Evolutionary conservation across 1,140 invertebrate species (phyloP).

Genomic region (Caenorhabditis latens): DNA sequence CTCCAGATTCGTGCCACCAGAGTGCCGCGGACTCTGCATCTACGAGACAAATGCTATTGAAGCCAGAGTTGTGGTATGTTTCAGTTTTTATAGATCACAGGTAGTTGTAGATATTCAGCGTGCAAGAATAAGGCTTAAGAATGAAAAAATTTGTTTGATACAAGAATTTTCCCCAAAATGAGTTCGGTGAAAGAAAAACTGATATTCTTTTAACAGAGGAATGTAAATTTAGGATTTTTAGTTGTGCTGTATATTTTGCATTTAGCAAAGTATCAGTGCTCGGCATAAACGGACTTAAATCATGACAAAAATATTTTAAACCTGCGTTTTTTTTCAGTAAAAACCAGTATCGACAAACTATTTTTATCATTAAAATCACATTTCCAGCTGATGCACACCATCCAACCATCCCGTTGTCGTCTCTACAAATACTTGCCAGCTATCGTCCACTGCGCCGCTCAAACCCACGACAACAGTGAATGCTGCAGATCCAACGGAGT

Average conservation of each 20-base stretch:
- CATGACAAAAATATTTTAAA: too few species aligned
- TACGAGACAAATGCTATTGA: conserved; percentile 78
- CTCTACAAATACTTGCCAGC: conserved; percentile 76
- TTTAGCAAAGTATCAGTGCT: too few species aligned
- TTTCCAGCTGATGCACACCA: conserved; percentile 77
- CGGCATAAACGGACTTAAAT: too few species aligned
- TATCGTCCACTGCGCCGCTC: conserved; percentile 77
- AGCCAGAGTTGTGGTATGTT: conserved; percentile 73
- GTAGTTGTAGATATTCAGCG: neutral
- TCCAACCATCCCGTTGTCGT: conserved; percentile 76
- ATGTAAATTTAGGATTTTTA: too few species aligned
- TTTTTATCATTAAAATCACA: neutral
- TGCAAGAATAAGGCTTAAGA: too few species aligned
- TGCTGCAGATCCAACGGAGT: conserved; percentile 73
- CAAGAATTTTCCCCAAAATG: too few species aligned
- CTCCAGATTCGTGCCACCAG: conserved; percentile 76
- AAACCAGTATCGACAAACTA: too few species aligned
- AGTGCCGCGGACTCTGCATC: conserved; percentile 76
- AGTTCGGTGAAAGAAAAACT: too few species aligned
- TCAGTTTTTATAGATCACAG: neutral
- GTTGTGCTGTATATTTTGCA: too few species aligned
- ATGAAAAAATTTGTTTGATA: too few species aligned
- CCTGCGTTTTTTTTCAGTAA: too few species aligned
- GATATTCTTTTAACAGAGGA: too few species aligned
- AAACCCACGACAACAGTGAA: conserved; percentile 77